Evolutionary conservation across 2,797 vertebrate species (phyloP).

Genomic region (Coranthus polyacanthus): DNA sequence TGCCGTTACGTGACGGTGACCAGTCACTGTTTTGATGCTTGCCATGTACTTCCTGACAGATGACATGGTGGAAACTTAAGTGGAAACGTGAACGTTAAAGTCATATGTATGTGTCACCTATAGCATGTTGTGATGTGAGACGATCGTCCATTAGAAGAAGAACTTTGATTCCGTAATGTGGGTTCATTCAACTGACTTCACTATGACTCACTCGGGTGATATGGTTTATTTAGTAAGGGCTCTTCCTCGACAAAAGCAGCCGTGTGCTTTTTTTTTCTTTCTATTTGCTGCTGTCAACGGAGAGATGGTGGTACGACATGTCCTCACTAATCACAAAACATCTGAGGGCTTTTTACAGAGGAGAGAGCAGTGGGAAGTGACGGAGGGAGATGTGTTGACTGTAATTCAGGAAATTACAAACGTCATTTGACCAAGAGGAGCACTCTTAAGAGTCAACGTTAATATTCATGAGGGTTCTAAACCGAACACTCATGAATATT

Average conservation of each 20-base stretch:
- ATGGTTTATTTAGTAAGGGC: conserved; percentile 43
- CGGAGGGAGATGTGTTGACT: conserved; percentile 31
- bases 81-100: conserved; percentile 17
- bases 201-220: conserved; percentile 64
- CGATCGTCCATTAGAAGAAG: background rate
- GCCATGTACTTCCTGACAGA: background rate
- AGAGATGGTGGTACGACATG: conserved; percentile 59
- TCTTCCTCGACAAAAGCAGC: conserved; percentile 12
- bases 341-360: conserved; percentile 8
- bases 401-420: conserved; percentile 72
- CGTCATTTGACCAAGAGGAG: conserved; percentile 17
- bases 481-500: no score
- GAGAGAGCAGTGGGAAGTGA: conserved; percentile 46
- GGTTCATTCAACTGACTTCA: conserved; percentile 39
- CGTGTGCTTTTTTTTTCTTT: conserved; percentile 39
- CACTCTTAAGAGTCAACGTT: conserved; percentile 37
- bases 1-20: background rate
- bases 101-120: background rate
- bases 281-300: conserved; percentile 32
- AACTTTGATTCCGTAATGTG: conserved; percentile 4
- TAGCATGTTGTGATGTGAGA: conserved; percentile 1
- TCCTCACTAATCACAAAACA: conserved; percentile 57
- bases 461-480: conserved; percentile 48
- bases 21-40: conserved; percentile 14
- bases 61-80: conserved; percentile 2